Evolutionary conservation across 2,888 invertebrate genomes (phyloP), one percentile per base, ranked within the genome.

Genomic region (Asteroscopus sphinx): DNA sequence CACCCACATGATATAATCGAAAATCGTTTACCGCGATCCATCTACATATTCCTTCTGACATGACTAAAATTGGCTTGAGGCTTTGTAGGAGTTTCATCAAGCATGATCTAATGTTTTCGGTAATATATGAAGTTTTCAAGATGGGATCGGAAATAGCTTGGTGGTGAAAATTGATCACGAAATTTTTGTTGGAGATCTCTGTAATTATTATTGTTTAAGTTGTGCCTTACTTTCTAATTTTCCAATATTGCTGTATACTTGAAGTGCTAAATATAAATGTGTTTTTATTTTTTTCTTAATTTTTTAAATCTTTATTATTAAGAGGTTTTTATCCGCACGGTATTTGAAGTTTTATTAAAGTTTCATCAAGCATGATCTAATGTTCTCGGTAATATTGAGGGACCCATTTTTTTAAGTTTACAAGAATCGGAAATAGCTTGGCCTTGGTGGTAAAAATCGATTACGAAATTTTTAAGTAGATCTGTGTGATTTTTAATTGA

Each of bases 1-100:
- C 67, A 75, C 86, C 85, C 86, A 80, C 83, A 85, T 83, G 85
- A 85, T 88, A 86, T 87, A 83, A 88, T 88, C 88, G 86, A 83
- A 83, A 87, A 88, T 82, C 88, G 87, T 82, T 87, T 86, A 86
- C 84, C 77, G 72, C 77, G 78, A 87, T 84, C 85, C 84, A 80
- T 87, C 83, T 81, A 84, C 85, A 85, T 83, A 82, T 81, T 83
- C 80, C 71, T 76, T 74, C 76, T 82, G 81, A 85, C 81, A 77
- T 80, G 73, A 73, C 81, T 80, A 79, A 82, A 85, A 87, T 86
- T 87, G 86, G 82, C 80, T 80, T 71, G 56, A 73, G 69, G 80
- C 81, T 79, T 83, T 85, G 81, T 81, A 61, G 66, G 73, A 79
- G 76, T 81, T 85, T 82, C 79, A 76, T 65, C 63, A 61, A 47